A percentile compares a stretch with the other conserved stretches of the same genome.
Conservation (phyloP, 1,140 invertebrate genomes). For the Drosophila pachea region DNA sequence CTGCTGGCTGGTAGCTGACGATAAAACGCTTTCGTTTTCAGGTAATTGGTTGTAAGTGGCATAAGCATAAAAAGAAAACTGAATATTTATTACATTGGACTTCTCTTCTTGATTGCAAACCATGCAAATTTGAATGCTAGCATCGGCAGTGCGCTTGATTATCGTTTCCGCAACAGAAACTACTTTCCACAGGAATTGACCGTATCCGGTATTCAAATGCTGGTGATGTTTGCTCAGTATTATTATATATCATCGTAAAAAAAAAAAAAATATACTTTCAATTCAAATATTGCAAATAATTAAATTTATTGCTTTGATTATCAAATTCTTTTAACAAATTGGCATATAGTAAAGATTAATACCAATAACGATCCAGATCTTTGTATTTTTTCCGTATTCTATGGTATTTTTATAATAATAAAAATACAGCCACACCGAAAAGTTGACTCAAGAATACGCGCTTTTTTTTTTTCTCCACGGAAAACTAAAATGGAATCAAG, state of each 20-base stretch:
- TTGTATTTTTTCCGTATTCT: no score
- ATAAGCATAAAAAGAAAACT: constrained; percentile 66
- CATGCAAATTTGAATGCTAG: constrained; percentile 33
- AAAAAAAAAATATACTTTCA: no score
- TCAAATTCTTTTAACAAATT: no score
- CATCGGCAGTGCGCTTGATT: constrained; percentile 12
- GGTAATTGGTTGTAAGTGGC: constrained; percentile 75
- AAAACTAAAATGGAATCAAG: background rate
- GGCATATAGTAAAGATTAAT: no score
- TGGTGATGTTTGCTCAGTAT: background rate
- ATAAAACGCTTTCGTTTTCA: constrained; percentile 76
- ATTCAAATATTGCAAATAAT: background rate
- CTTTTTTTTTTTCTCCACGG: constrained; percentile 1
- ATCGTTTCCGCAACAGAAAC: constrained; percentile 7
- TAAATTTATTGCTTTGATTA: no score
- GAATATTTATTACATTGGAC: constrained; percentile 48
- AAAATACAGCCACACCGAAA: constrained; percentile 16
- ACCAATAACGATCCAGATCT: no score
- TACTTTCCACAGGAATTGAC: constrained; percentile 1
- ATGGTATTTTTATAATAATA: background rate
- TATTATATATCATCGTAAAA: background rate
- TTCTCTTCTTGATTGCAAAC: constrained; percentile 13
- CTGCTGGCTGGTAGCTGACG: constrained; percentile 56
- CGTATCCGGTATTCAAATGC: constrained; percentile 33
- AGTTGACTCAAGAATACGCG: constrained; percentile 13